phyloP scores from a whole-genome alignment of 2,888 invertebrate species.

The Conomelus anceps region DNA sequence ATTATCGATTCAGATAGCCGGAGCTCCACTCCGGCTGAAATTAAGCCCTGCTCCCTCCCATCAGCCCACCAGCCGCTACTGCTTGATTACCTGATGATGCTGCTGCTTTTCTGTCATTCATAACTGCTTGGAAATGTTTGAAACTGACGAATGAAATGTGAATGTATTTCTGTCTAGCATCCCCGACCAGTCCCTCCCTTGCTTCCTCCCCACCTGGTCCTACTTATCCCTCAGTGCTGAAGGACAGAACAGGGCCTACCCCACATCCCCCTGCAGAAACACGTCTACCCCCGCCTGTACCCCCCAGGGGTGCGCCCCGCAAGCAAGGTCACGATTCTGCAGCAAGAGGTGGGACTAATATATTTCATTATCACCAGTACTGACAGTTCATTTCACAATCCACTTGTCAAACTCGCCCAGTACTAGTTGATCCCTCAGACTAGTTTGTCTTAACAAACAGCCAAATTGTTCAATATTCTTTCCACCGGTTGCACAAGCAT shows the following conservation, averaged over 20 bases:
- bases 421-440: too few species aligned
- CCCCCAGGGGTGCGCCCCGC: conserved; percentile 66
- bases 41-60: too few species aligned
- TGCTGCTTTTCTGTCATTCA: not conserved
- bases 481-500: too few species aligned
- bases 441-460: too few species aligned
- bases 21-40: too few species aligned
- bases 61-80: too few species aligned
- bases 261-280: conserved; percentile 41
- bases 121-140: not conserved
- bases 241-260: conserved; percentile 48
- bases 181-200: conserved; percentile 29
- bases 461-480: too few species aligned
- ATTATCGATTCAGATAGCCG: too few species aligned
- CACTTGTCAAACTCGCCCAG: too few species aligned
- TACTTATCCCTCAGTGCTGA: conserved; percentile 67
- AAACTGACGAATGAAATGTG: not conserved
- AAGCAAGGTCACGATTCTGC: conserved; percentile 30
- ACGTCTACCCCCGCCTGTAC: conserved; percentile 81
- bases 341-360: conserved; percentile 19
- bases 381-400: not conserved
- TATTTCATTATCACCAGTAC: not conserved
- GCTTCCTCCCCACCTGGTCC: conserved; percentile 44
- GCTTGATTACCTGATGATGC: not conserved
- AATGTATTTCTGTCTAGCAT: conserved; percentile 4